Base-by-base conservation (phyloP, 2,888 invertebrate species). In the Leptinotarsa tumamoca region DNA sequence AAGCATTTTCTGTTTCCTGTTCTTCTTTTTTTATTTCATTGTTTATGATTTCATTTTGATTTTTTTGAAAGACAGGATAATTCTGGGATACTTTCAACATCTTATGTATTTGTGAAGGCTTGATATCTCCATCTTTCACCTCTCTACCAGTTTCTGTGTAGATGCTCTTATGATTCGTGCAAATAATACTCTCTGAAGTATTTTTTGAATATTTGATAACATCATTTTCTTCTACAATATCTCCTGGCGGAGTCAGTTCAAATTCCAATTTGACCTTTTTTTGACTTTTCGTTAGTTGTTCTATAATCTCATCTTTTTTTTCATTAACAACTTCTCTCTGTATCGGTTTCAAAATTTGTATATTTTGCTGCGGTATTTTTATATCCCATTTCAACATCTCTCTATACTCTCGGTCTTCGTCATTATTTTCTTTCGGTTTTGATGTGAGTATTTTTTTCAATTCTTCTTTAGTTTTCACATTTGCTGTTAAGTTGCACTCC, bases 321-420 rank as follows among this genome's bases (percentile, higher is more conserved):
- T 76, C 63, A 14, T 78, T 78, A 52, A 74, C 51, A 17, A 73
- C 72, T 21, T 76, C 75, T n/a, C 80, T 58, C 27, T 80, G 72
- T 51, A 82, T 77, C 0, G 86, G 85, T 49, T 82, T 75, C 56
- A 86, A 78, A 73, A 86, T 83, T 18, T 84, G 82, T 58, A 71
- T 75, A 50, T 85, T 84, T 67, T 82, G 80, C 4, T 78, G 74
- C 0, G 83, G 80, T 10, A 81, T 67, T 23, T 84, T 80, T 73
- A 87, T 76, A 50, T 87, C 79, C 87, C 86, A 87, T 18, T 83
- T 79, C 5, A 87, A 76, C 43, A 87, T 79, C 69, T 88, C 86
- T n/a, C 83, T 80, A 61, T 87, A 85, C n/a, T 82, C 68, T 73
- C 73, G 73, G 23, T 74, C 74, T 49, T 71, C 74, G n/a, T 79